phyloP scores from a whole-genome alignment of 1,140 invertebrate genomes.

The Melanaphis sacchari region DNA sequence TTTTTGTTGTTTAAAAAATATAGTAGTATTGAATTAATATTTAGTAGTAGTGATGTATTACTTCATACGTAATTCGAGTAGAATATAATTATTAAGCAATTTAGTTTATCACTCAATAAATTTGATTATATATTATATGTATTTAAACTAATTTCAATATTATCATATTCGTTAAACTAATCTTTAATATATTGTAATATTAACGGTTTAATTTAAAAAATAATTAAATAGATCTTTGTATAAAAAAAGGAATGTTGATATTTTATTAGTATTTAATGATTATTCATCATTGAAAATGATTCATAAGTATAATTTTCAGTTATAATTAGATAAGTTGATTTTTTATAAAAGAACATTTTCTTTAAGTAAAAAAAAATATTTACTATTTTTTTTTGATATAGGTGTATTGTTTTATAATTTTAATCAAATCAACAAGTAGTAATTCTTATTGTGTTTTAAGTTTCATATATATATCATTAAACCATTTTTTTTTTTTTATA shows the following conservation, averaged over 20 bases:
- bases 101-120: background rate
- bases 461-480: background rate
- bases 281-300: background rate
- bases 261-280: background rate
- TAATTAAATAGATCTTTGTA: background rate
- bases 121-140: background rate
- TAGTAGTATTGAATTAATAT: background rate
- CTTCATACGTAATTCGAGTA: background rate
- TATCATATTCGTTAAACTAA: background rate
- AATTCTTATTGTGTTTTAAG: background rate
- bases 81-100: background rate
- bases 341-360: no score
- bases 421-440: background rate
- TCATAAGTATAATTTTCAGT: background rate
- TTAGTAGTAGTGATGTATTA: background rate
- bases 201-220: background rate
- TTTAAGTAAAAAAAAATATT: no score
- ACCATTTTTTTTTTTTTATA: background rate
- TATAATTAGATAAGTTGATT: background rate
- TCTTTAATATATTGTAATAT: background rate
- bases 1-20: background rate
- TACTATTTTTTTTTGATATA: no score
- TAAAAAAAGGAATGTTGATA: background rate
- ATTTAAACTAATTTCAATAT: background rate
- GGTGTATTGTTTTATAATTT: background rate